These are phyloP conservation scores for Diogma glabrata DNA, from an alignment of 2,888 invertebrate genomes.

Conservation along the genomic window DNA sequence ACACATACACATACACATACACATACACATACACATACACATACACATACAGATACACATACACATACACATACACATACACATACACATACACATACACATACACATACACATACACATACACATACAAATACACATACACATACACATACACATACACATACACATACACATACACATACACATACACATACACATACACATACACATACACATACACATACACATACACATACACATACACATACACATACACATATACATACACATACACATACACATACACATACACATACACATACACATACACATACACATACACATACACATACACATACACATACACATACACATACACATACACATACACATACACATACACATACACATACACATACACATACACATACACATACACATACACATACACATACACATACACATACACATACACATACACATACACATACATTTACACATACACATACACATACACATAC, in stretches of 20 bases:
- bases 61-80: background rate
- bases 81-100: background rate
- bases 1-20: background rate
- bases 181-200: background rate
- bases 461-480: background rate
- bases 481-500: background rate
- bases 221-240: background rate
- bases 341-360: background rate
- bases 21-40: background rate
- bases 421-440: background rate
- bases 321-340: background rate
- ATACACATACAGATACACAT: background rate
- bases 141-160: background rate
- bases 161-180: background rate
- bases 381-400: background rate
- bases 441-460: background rate
- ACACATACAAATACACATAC: background rate
- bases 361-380: background rate
- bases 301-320: background rate
- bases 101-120: background rate
- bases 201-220: background rate
- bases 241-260: background rate
- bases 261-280: background rate
- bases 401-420: background rate
- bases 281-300: background rate